Conservation (phyloP, 2,113 vertebrate genomes). For the Numenius arquata region DNA sequence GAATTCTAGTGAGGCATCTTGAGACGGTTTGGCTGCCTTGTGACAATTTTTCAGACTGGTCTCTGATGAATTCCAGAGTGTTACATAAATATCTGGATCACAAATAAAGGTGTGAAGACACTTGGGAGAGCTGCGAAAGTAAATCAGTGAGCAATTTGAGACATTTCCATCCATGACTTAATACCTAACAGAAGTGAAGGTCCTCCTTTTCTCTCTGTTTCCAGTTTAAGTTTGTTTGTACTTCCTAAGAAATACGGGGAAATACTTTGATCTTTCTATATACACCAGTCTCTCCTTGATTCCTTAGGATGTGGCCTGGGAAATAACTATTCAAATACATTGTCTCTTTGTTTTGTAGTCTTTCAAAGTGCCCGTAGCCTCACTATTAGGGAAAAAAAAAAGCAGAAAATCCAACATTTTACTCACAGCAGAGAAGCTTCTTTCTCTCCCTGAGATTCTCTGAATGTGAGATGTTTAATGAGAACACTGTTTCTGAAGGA, state of each 20-base stretch:
- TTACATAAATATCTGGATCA: conserved; percentile 61
- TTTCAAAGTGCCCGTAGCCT: background rate
- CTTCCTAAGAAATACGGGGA: conserved; percentile 1
- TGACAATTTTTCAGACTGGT: conserved; percentile 54
- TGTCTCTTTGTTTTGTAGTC: background rate
- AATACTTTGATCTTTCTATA: background rate
- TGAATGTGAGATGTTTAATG: background rate
- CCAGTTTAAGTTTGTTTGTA: conserved; percentile 28
- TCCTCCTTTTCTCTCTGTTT: conserved; percentile 9
- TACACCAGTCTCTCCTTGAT: background rate
- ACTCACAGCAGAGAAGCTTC: background rate
- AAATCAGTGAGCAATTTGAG: conserved; percentile 21
- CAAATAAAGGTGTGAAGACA: conserved; percentile 62
- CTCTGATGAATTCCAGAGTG: conserved; percentile 55
- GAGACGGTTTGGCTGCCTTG: conserved; percentile 7
- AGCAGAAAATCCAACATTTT: background rate
- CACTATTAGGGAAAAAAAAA: background rate
- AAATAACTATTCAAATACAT: background rate
- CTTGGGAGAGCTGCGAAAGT: conserved; percentile 36
- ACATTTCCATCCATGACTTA: conserved; percentile 31
- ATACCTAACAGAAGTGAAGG: conserved; percentile 23
- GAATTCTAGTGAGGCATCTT: conserved; percentile 13
- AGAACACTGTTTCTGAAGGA: background rate
- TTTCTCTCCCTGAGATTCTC: background rate
- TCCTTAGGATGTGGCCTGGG: background rate